Percentiles rank a stretch among this genome's conserved stretches.
Evolutionary conservation across 2,113 vertebrate genomes (phyloP).

Genomic region (Etia nguti): DNA sequence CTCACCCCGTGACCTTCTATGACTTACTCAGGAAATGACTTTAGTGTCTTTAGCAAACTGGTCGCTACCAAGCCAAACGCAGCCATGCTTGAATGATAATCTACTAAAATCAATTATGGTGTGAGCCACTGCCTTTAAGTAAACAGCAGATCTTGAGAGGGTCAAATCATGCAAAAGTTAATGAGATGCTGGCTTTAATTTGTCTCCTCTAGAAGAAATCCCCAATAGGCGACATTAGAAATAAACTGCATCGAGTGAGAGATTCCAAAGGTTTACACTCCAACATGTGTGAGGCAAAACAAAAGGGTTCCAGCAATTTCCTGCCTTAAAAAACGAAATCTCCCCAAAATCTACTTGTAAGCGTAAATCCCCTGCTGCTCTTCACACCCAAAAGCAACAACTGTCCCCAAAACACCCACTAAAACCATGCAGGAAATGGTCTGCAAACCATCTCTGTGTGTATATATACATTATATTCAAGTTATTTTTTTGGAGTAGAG

Average conservation of each 20-base stretch:
- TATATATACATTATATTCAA: background rate
- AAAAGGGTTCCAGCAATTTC: background rate
- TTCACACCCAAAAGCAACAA: slow-evolving; percentile 61
- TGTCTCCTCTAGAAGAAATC: background rate
- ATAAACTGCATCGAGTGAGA: background rate
- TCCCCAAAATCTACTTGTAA: slow-evolving; percentile 54
- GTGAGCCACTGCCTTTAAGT: slow-evolving; percentile 1
- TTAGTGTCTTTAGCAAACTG: slow-evolving; percentile 11
- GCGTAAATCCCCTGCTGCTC: slow-evolving; percentile 47
- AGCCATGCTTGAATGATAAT: background rate
- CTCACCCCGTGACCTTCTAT: slow-evolving; percentile 8
- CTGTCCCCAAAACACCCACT: slow-evolving; percentile 34
- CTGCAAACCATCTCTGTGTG: background rate
- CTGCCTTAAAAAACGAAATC: slow-evolving; percentile 47
- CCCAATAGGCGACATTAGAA: background rate
- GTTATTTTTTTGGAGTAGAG: background rate
- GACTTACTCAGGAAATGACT: slow-evolving; percentile 49
- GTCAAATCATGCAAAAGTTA: background rate
- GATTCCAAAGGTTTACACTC: slow-evolving; percentile 28
- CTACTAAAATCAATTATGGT: background rate
- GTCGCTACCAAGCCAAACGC: background rate
- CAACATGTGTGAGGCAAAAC: slow-evolving; percentile 18
- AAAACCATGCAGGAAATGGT: background rate
- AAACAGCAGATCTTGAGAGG: background rate
- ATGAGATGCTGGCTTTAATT: background rate